Conservation (phyloP, 2,888 invertebrate species). For the Andrena fulva region DNA sequence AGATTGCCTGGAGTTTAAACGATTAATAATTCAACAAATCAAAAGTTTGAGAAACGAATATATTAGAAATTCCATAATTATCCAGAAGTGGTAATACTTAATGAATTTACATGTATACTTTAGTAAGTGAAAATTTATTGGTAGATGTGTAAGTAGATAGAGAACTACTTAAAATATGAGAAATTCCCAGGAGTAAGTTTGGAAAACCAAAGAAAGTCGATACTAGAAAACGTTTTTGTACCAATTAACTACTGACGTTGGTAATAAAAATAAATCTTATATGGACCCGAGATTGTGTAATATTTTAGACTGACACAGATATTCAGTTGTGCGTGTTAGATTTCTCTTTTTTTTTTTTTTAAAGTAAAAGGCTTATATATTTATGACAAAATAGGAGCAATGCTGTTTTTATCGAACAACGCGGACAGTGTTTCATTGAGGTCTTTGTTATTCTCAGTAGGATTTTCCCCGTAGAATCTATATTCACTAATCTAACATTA, state of each 20-base stretch:
- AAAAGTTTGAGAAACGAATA: slow-evolving; percentile 35
- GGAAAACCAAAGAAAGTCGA: slow-evolving; percentile 55
- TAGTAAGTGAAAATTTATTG: slow-evolving; percentile 27
- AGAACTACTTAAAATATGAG: slow-evolving; percentile 38
- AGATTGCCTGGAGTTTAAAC: not conserved
- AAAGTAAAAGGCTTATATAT: not conserved
- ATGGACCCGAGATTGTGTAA: slow-evolving; percentile 15
- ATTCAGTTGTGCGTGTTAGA: slow-evolving; percentile 28
- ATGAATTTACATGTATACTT: slow-evolving; percentile 40
- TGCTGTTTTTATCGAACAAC: not conserved
- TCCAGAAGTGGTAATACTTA: slow-evolving; percentile 43
- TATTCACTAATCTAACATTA: slow-evolving; percentile 4
- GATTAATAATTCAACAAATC: slow-evolving; percentile 36
- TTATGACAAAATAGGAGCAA: slow-evolving; percentile 12
- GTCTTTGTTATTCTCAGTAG: not conserved
- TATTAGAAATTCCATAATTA: slow-evolving; percentile 42
- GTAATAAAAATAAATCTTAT: slow-evolving; percentile 23
- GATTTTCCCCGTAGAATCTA: not conserved
- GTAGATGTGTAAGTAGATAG: slow-evolving; percentile 48
- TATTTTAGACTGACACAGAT: slow-evolving; percentile 26
- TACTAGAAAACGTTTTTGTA: slow-evolving; percentile 38
- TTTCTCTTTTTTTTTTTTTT: slow-evolving; percentile 6
- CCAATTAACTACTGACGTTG: slow-evolving; percentile 36
- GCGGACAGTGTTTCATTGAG: slow-evolving; percentile 3
- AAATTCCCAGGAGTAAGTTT: slow-evolving; percentile 43